phyloP scores from a whole-genome alignment of 2,113 vertebrate species.

The Chloebia gouldiae region DNA sequence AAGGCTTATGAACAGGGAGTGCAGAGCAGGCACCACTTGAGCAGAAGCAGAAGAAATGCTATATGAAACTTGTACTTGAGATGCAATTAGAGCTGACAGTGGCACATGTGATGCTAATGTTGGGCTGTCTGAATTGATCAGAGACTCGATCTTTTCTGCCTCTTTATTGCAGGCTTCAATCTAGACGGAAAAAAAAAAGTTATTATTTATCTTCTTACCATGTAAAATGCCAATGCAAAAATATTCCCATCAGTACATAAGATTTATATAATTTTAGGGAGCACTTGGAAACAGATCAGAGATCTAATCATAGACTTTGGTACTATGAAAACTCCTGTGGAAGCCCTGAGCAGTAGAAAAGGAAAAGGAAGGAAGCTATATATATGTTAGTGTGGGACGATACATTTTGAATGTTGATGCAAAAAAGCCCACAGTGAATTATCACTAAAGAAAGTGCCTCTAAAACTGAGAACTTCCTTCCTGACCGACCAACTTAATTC shows the following conservation, averaged over 20 bases:
- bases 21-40: background rate
- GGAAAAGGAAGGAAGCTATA: background rate
- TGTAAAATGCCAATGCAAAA: background rate
- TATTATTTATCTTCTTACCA: background rate
- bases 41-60: conserved; percentile 71
- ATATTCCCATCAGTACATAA: background rate
- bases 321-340: background rate
- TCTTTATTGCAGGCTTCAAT: conserved; percentile 98
- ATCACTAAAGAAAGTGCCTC: background rate
- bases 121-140: conserved; percentile 95
- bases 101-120: conserved; percentile 90
- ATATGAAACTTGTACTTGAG: conserved; percentile 84
- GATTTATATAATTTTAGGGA: background rate
- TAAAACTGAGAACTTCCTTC: background rate
- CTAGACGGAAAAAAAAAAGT: conserved; percentile 61
- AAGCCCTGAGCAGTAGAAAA: background rate
- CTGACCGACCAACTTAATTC: background rate
- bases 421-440: background rate
- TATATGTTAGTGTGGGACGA: accelerated
- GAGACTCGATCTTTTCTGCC: conserved; percentile 95
- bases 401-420: background rate
- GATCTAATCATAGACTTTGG: background rate
- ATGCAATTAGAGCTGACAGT: conserved; percentile 88
- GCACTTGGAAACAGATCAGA: background rate
- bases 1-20: conserved; percentile 57